A percentile compares a stretch with the other conserved stretches of the same genome.
phyloP scores from a whole-genome alignment of 2,113 vertebrate genomes.

The Platanista minor region DNA sequence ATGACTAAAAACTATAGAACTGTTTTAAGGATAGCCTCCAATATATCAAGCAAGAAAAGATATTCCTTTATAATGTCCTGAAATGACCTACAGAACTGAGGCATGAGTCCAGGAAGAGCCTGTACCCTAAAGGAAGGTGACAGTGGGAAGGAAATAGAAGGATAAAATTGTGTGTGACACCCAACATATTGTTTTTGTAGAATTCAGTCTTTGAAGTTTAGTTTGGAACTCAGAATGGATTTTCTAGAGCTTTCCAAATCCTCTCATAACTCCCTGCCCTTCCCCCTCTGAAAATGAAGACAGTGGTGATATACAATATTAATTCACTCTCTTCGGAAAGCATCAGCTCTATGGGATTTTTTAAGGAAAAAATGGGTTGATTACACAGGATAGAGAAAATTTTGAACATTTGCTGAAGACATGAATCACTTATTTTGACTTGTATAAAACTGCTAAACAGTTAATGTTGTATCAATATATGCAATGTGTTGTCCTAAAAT shows the following conservation, averaged over 20 bases:
- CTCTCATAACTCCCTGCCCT: neutral
- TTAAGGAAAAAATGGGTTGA: conserved; percentile 15
- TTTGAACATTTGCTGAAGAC: neutral
- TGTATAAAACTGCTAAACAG: neutral
- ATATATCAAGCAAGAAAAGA: neutral
- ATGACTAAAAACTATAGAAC: neutral
- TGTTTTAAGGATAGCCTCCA: neutral
- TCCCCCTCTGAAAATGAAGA: neutral
- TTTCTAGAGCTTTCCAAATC: conserved; percentile 14
- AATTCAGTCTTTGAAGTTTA: conserved; percentile 17
- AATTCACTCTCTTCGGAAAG: neutral
- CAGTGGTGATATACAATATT: neutral
- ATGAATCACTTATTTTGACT: neutral
- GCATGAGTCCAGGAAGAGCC: neutral
- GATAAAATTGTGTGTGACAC: neutral
- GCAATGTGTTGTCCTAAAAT: neutral
- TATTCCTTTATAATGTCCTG: neutral
- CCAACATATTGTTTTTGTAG: neutral
- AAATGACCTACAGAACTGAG: neutral
- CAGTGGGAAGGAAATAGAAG: neutral
- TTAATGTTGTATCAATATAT: neutral
- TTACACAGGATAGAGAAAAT: neutral
- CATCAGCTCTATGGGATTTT: neutral
- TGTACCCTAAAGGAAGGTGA: neutral
- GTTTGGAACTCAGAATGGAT: conserved; percentile 5